phyloP scores from a whole-genome alignment of 2,113 vertebrate genomes.

The Brachypodius melanocephalos region DNA sequence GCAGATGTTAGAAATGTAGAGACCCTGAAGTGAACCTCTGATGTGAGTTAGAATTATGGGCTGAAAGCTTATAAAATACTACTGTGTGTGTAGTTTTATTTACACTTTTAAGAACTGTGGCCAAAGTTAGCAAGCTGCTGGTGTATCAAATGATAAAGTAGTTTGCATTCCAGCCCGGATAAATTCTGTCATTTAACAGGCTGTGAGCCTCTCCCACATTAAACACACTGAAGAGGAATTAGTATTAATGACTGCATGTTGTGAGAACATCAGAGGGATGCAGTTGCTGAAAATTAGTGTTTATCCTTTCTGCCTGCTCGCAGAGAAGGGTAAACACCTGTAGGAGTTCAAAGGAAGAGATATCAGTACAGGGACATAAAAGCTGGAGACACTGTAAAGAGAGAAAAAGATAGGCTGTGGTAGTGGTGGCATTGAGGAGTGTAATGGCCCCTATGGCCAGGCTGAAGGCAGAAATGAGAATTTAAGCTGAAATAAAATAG shows the following conservation, averaged over 20 bases:
- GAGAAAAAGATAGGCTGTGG: background rate
- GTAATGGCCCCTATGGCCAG: background rate
- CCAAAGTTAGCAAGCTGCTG: background rate
- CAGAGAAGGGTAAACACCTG: background rate
- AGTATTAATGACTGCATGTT: constrained; percentile 27
- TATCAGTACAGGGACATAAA: background rate
- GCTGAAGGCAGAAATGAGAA: background rate
- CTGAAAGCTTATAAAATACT: background rate
- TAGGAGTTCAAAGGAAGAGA: background rate
- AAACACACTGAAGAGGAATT: background rate
- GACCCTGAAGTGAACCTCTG: background rate
- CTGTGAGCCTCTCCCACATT: background rate
- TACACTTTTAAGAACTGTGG: background rate
- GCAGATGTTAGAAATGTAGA: background rate
- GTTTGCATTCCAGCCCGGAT: background rate
- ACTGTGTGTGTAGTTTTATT: background rate
- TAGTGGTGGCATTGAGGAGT: background rate
- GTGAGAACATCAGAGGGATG: background rate
- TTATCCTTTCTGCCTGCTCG: background rate
- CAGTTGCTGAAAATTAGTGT: background rate
- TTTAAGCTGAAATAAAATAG: background rate
- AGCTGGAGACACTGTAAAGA: background rate
- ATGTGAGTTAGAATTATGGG: background rate
- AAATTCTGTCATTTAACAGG: background rate
- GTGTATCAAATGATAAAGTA: constrained; percentile 6